These are phyloP conservation scores for Melanotus villosus DNA, from an alignment of 2,888 invertebrate genomes.

Conservation along the genomic window DNA sequence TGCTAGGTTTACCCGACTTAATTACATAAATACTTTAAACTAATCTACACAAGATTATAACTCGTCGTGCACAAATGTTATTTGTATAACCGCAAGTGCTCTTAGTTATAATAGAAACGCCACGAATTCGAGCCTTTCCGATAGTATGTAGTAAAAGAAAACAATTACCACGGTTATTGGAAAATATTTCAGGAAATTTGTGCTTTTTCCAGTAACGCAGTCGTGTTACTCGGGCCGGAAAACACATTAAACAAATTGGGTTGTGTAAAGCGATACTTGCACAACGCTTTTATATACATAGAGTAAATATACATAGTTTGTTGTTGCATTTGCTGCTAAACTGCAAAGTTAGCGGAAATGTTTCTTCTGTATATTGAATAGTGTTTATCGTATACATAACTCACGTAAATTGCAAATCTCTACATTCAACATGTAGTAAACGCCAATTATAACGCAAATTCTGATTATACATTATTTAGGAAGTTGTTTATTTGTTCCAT, in stretches of 20 bases:
- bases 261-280: slow-evolving; percentile 30
- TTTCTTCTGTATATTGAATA: too few species aligned
- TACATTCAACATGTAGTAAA: too few species aligned
- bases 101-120: background rate
- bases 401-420: background rate
- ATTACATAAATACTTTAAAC: slow-evolving; percentile 25
- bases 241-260: slow-evolving; percentile 33
- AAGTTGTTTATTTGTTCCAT: too few species aligned
- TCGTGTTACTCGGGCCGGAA: slow-evolving; percentile 1
- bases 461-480: too few species aligned
- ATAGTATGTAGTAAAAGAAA: too few species aligned
- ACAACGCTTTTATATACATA: slow-evolving; percentile 27
- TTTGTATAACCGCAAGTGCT: slow-evolving; percentile 7
- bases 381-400: background rate
- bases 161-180: slow-evolving; percentile 16
- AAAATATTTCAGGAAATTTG: slow-evolving; percentile 25
- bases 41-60: slow-evolving; percentile 33
- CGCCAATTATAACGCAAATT: too few species aligned
- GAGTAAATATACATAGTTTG: background rate
- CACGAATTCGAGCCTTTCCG: too few species aligned
- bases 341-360: background rate
- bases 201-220: slow-evolving; percentile 3
- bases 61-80: slow-evolving; percentile 4
- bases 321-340: slow-evolving; percentile 11
- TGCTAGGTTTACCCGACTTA: slow-evolving; percentile 17